A percentile compares a stretch with the other conserved stretches of the same genome.
phyloP scores from a whole-genome alignment of 2,888 invertebrate species.

The Saturnia japonica region DNA sequence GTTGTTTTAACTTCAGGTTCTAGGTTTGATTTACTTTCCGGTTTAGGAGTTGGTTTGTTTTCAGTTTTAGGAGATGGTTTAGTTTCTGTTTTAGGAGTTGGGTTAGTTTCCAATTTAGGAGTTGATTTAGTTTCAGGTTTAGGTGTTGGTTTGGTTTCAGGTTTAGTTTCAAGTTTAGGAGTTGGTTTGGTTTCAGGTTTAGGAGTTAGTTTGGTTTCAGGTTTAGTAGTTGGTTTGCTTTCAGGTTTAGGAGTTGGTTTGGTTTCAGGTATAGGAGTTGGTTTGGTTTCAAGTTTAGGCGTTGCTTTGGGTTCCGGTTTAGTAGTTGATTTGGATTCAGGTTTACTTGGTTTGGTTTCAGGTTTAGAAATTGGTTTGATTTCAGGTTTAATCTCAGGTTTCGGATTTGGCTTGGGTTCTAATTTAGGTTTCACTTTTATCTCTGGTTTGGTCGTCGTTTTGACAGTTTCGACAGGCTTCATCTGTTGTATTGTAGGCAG shows the following conservation, averaged over 20 bases:
- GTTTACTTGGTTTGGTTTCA: constrained; percentile 6
- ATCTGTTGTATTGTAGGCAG: too few species aligned
- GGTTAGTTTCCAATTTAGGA: constrained; percentile 27
- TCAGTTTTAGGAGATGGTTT: constrained; percentile 30
- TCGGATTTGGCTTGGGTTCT: constrained; percentile 18
- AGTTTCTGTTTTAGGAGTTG: constrained; percentile 27
- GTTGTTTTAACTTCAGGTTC: constrained; percentile 25
- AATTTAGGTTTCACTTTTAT: background rate
- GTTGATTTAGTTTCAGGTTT: constrained; percentile 28
- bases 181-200: constrained; percentile 25
- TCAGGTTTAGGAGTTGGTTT: constrained; percentile 26
- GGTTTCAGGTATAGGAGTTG: constrained; percentile 17
- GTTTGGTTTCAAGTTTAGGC: constrained; percentile 25
- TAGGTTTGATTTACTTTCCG: constrained; percentile 18
- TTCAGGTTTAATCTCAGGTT: constrained; percentile 25
- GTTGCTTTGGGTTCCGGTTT: constrained; percentile 26
- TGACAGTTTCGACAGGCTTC: too few species aligned
- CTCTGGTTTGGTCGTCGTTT: background rate
- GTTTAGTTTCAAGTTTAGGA: constrained; percentile 28
- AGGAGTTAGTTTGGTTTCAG: constrained; percentile 26
- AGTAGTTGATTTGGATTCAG: constrained; percentile 19
- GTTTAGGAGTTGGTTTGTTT: constrained; percentile 28
- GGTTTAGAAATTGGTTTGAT: background rate
- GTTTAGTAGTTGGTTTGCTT: constrained; percentile 29
- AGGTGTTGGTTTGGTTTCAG: constrained; percentile 30